phyloP scores from a whole-genome alignment of 2,888 invertebrate genomes.

The Chymomyza fuscimana region DNA sequence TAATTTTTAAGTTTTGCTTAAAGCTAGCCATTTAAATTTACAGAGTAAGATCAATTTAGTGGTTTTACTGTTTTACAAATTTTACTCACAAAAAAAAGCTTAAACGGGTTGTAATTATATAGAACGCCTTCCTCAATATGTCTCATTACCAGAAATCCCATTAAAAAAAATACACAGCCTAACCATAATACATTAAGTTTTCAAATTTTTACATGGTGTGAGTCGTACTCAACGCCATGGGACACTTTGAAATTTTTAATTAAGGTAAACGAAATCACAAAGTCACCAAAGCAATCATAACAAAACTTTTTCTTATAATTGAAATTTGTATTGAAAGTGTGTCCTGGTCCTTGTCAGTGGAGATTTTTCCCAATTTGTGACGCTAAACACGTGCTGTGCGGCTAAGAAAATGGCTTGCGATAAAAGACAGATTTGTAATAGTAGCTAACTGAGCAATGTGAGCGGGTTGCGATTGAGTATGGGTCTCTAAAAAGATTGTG shows the following conservation, averaged over 20 bases:
- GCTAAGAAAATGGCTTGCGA: slow-evolving; percentile 40
- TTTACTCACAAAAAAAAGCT: no score
- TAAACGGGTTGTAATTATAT: no score
- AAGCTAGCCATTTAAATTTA: no score
- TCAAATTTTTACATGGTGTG: no score
- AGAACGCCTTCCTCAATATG: no score
- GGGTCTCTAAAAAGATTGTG: neutral
- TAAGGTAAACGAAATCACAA: neutral
- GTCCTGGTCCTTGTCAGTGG: neutral
- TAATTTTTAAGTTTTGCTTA: no score
- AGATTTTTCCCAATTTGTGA: slow-evolving; percentile 19
- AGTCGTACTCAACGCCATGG: no score
- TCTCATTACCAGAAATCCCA: no score
- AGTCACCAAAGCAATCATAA: slow-evolving; percentile 10
- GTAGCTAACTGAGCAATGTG: neutral
- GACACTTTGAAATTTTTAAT: neutral
- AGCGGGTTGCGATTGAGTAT: neutral
- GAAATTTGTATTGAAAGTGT: slow-evolving; percentile 4
- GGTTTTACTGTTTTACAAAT: no score
- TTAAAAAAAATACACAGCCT: no score
- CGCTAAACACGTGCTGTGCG: slow-evolving; percentile 8
- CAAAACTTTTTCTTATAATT: slow-evolving; percentile 15
- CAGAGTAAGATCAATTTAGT: no score
- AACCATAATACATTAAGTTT: no score
- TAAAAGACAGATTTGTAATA: slow-evolving; percentile 29